A percentile compares a stretch with the other conserved stretches of the same genome.
phyloP scores from a whole-genome alignment of 2,113 vertebrate genomes.

The Thermophis baileyi region DNA sequence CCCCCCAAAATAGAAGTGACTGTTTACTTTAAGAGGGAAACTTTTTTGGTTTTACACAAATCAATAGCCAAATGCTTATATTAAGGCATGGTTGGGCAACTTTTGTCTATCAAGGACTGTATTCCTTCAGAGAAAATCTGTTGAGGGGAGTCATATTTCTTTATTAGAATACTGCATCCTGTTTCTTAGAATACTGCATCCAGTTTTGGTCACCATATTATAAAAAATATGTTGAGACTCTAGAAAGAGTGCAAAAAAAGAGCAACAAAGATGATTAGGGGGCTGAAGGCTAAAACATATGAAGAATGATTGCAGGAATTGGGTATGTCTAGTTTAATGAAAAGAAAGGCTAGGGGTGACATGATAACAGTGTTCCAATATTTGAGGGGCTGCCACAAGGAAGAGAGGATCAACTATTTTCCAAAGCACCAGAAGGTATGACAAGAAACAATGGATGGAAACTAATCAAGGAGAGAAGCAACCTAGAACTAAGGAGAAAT shows the following conservation, averaged over 20 bases:
- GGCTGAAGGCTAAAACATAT: not conserved
- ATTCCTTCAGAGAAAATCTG: not conserved
- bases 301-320: not conserved
- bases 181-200: not conserved
- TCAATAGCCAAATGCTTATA: not conserved
- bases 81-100: not conserved
- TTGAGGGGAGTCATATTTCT: not conserved
- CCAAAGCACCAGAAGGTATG: not conserved
- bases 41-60: not conserved
- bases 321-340: not conserved
- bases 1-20: not conserved
- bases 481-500: not conserved
- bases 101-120: not conserved
- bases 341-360: not conserved
- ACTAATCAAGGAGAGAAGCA: not conserved
- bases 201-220: not conserved
- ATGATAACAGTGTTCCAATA: not conserved
- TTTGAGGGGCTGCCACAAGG: not conserved
- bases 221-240: not conserved
- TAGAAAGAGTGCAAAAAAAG: not conserved
- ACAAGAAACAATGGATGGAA: not conserved
- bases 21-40: not conserved
- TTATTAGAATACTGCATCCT: not conserved
- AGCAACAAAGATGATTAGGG: not conserved
- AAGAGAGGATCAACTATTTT: not conserved